These are phyloP conservation scores for Erythrocercus mccallii DNA, from an alignment of 2,113 vertebrate species.

Conservation along the genomic window DNA sequence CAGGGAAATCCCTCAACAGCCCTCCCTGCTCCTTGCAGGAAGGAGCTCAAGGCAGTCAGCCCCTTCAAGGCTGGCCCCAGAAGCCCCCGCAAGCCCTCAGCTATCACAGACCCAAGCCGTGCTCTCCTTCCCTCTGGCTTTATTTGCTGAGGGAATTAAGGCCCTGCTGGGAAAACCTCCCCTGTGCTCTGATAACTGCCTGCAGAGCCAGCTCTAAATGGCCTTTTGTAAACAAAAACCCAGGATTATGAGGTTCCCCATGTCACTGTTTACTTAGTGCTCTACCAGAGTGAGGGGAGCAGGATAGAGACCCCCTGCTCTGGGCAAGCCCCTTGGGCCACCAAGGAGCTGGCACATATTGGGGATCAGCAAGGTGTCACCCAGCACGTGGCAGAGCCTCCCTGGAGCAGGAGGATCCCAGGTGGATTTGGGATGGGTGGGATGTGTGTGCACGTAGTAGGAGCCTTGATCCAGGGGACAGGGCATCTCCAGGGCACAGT, in stretches of 20 bases:
- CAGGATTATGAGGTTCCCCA: conserved; percentile 30
- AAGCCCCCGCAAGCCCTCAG: background rate
- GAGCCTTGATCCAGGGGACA: accelerated
- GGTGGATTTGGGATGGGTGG: background rate
- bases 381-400: background rate
- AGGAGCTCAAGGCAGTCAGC: background rate
- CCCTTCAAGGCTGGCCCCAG: background rate
- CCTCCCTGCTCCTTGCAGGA: background rate
- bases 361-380: background rate
- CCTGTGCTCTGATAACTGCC: conserved; percentile 8
- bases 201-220: background rate
- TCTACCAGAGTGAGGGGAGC: background rate
- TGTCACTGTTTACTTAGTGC: background rate
- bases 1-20: accelerated
- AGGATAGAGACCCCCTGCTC: background rate
- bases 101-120: background rate
- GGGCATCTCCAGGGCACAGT: background rate
- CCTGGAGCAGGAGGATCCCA: background rate
- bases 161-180: conserved; percentile 42
- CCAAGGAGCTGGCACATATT: background rate
- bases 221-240: conserved; percentile 31
- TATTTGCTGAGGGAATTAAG: conserved; percentile 44
- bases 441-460: background rate
- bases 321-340: background rate
- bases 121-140: background rate